Evolutionary conservation across 2,113 vertebrate species (phyloP).

Genomic region (Brachyistius frenatus): DNA sequence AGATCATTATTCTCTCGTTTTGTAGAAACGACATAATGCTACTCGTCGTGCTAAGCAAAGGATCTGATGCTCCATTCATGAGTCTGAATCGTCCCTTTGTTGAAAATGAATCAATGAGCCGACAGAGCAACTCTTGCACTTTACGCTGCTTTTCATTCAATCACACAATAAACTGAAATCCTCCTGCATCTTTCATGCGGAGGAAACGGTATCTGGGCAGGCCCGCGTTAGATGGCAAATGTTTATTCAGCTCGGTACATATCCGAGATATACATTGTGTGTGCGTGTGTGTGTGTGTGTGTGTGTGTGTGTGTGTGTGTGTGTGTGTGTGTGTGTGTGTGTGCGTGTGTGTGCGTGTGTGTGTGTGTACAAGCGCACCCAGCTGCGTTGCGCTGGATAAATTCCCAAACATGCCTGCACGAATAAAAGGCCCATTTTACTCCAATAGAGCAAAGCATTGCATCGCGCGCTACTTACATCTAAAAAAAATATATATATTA

Average conservation of each 20-base stretch:
- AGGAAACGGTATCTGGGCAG: conserved; percentile 52
- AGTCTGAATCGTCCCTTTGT: conserved; percentile 37
- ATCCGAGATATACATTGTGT: conserved; percentile 66
- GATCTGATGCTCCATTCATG: conserved; percentile 10
- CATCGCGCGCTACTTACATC: conserved; percentile 34
- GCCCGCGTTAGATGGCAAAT: conserved; percentile 62
- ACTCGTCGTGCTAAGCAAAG: neutral
- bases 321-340: conserved; percentile 26
- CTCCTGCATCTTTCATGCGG: conserved; percentile 34
- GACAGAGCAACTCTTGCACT: conserved; percentile 32
- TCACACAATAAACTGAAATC: conserved; percentile 33
- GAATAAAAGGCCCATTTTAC: conserved; percentile 69
- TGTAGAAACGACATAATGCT: neutral
- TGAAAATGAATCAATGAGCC: neutral
- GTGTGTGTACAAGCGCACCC: conserved; percentile 64
- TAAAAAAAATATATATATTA: too few relatives aligned
- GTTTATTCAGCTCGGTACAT: conserved; percentile 77
- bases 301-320: conserved; percentile 18
- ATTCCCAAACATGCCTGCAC: conserved; percentile 63
- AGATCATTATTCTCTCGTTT: conserved; percentile 12
- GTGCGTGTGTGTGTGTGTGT: conserved; percentile 12
- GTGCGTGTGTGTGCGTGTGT: conserved; percentile 36
- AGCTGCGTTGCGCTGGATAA: conserved; percentile 44
- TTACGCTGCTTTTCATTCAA: conserved; percentile 22
- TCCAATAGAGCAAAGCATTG: conserved; percentile 8